A percentile compares a stretch with the other conserved stretches of the same genome.
Evolutionary conservation across 1,140 invertebrate genomes (phyloP).

Genomic region (Thalassaphorura encarpata): DNA sequence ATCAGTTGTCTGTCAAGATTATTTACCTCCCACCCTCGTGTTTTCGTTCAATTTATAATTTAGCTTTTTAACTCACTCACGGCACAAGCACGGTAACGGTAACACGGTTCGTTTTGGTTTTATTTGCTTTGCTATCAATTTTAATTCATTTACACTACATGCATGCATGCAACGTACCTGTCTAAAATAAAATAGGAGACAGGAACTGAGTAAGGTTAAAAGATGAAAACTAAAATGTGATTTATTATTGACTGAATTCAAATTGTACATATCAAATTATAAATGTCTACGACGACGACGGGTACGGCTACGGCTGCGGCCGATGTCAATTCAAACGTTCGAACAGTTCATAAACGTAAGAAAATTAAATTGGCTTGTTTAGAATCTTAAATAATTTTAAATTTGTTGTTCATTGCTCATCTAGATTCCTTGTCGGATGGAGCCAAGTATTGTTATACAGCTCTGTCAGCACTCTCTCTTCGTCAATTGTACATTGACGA

Average conservation of each 20-base stretch:
- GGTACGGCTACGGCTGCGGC: background rate
- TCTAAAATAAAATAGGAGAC: too few species aligned
- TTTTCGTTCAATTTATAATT: background rate
- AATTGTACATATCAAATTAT: background rate
- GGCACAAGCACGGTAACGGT: background rate
- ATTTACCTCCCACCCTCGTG: background rate
- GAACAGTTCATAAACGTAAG: background rate
- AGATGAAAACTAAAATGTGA: background rate
- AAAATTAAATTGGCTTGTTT: background rate
- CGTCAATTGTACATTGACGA: conserved; percentile 28
- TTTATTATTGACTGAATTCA: background rate
- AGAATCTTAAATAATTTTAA: background rate
- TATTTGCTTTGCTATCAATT: too few species aligned
- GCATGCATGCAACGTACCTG: too few species aligned
- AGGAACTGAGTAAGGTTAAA: too few species aligned
- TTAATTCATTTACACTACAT: too few species aligned
- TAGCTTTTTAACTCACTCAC: background rate
- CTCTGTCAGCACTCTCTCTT: conserved; percentile 25
- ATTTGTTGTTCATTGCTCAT: background rate
- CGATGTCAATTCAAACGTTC: conserved; percentile 18
- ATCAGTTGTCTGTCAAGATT: background rate
- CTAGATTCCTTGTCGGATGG: conserved; percentile 19
- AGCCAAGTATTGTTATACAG: conserved; percentile 30
- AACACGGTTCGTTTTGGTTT: background rate
- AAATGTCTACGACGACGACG: background rate